Base-by-base conservation (phyloP, 64 coral and sea anemone species). In the Catalaphyllia jardinei region DNA sequence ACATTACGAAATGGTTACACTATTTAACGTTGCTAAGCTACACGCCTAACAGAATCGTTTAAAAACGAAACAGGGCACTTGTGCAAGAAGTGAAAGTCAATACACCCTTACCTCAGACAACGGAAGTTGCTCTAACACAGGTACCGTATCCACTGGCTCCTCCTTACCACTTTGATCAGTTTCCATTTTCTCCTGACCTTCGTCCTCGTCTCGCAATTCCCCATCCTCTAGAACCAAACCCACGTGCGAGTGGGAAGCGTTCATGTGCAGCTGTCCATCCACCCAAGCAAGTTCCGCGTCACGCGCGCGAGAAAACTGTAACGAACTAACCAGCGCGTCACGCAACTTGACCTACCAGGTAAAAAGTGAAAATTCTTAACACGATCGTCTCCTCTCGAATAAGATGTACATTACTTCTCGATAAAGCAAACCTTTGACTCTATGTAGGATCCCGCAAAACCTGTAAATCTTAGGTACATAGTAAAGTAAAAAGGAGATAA, bases 221-320 rank as follows among this genome's bases (percentile, higher is more conserved):
- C 93, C 89, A 31, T 82, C 79, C 38, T 93, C 89, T 46, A 76
- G 30, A 25, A 94, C 54, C 29, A 89, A 60, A 30, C 86, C 92
- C 60, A 91, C 61, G 28, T 94, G 86, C 73, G 93, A 92, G 78
- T 94, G 74, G 19, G 93, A 80, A 13, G 84, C 71, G n/a, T 92
- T 79, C 90, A 93, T 98, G 30, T 92, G 77, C 10, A 98, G 86
- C 59, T 98, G 96, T 42, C 96, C 96, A 81, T 98, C 96, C 12
- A 98, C 93, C 96, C 96, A 98, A 33, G 96, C 96, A 4, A 98
- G 72, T 86, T 98, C 96, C 19, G 96, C 96, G 73, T 98, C 96
- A 91, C 96, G 96, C 22, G 96, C 93, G 16, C 86, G 73, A 13
- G 96, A 94, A 84, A 98, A 98, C 88, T 98, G 96, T 18, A 98